Evolutionary conservation across 2,113 vertebrate species (phyloP).

Genomic region (Phrynosoma blainvillii): DNA sequence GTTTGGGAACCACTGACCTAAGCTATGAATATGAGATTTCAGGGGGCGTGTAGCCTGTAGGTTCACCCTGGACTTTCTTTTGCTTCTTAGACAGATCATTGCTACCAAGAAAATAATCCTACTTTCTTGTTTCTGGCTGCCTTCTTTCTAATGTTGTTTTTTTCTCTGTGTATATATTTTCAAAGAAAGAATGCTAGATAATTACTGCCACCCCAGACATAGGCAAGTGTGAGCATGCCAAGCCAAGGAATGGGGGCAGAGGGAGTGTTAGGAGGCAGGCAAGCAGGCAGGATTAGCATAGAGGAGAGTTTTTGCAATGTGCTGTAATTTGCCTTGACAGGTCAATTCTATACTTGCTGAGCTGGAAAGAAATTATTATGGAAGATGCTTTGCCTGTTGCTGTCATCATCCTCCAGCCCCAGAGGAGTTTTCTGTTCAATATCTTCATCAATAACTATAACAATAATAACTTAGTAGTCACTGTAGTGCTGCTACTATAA

Average conservation of each 20-base stretch:
- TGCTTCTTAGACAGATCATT: too few species aligned
- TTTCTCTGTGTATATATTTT: neutral
- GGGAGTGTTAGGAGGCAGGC: neutral
- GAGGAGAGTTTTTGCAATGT: neutral
- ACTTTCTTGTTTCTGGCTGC: too few species aligned
- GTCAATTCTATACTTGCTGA: conserved; percentile 7
- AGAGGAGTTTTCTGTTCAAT: neutral
- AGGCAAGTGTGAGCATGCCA: too few species aligned
- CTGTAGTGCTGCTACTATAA: too few species aligned
- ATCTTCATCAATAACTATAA: too few species aligned
- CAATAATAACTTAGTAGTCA: too few species aligned
- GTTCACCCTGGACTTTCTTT: too few species aligned
- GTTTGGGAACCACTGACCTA: too few species aligned
- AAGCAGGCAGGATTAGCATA: neutral
- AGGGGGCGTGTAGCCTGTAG: too few species aligned
- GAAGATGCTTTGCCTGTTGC: neutral
- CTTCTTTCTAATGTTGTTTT: too few species aligned
- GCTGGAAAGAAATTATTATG: conserved; percentile 19
- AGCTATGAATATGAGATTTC: too few species aligned
- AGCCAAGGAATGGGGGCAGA: neutral
- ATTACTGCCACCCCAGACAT: neutral
- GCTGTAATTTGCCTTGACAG: conserved; percentile 9
- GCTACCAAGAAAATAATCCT: too few species aligned
- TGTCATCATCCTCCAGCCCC: neutral
- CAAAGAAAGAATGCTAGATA: rapidly evolving